phyloP scores from a whole-genome alignment of 2,797 vertebrate genomes.

The Ficedula albicollis region DNA sequence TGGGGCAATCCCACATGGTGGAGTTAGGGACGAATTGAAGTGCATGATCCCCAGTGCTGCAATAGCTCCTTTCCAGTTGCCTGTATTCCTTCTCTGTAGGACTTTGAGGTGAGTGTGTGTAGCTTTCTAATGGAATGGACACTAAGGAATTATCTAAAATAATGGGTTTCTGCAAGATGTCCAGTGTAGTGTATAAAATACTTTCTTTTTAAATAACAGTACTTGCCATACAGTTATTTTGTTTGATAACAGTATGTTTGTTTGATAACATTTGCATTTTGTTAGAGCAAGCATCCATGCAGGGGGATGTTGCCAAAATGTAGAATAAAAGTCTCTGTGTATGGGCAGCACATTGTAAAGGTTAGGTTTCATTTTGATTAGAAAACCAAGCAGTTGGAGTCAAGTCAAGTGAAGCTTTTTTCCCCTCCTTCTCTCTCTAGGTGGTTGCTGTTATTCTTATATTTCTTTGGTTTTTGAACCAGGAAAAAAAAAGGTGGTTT shows the following conservation, averaged over 20 bases:
- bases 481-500: neutral
- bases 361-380: neutral
- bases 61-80: neutral
- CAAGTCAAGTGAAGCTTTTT: neutral
- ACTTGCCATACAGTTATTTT: neutral
- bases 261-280: neutral
- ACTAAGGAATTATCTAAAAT: neutral
- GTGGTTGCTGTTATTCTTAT: neutral
- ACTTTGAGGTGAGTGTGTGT: neutral
- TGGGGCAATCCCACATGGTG: neutral
- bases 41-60: neutral
- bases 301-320: neutral
- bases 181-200: neutral
- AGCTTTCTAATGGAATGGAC: neutral
- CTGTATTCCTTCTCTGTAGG: accelerated
- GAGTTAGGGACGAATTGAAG: neutral
- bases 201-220: neutral
- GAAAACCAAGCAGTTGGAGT: neutral
- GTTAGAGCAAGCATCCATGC: neutral
- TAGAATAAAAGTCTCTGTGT: neutral
- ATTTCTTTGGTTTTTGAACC: neutral
- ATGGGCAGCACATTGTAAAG: neutral
- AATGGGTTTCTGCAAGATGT: neutral
- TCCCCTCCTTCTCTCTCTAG: accelerated
- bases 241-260: too few species aligned